phyloP scores from a whole-genome alignment of 2,888 invertebrate species.

The Thera britannica region DNA sequence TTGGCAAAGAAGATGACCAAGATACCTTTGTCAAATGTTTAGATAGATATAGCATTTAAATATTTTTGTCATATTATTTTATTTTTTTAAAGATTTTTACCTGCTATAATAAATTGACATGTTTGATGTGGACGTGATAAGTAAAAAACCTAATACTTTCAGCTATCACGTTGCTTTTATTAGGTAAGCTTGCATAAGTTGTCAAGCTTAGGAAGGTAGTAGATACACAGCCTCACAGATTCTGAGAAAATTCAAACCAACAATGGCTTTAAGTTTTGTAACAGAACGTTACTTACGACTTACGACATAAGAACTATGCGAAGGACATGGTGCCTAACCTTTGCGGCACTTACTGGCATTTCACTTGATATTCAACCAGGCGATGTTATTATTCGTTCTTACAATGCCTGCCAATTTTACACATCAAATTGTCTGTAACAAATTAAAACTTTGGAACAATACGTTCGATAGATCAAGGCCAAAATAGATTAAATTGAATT shows the following conservation, averaged over 20 bases:
- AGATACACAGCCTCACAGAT: constrained; percentile 38
- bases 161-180: constrained; percentile 24
- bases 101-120: too few species aligned
- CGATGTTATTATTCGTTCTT: constrained; percentile 33
- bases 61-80: too few species aligned
- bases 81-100: too few species aligned
- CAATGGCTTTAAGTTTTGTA: constrained; percentile 52
- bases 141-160: too few species aligned
- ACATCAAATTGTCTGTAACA: constrained; percentile 38
- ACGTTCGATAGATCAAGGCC: constrained; percentile 43
- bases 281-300: constrained; percentile 36
- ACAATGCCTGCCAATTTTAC: constrained; percentile 40
- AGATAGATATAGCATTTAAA: too few species aligned
- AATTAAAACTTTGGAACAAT: constrained; percentile 43
- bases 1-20: too few species aligned
- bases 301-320: constrained; percentile 44
- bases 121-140: too few species aligned
- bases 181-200: constrained; percentile 23
- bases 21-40: too few species aligned
- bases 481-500: constrained; percentile 36
- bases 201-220: not conserved
- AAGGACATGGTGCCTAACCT: constrained; percentile 53
- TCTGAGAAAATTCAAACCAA: constrained; percentile 46
- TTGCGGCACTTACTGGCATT: constrained; percentile 50
- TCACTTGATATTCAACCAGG: constrained; percentile 39